These are phyloP conservation scores for Molorchus minor DNA, from an alignment of 2,888 invertebrate genomes.

Conservation along the genomic window DNA sequence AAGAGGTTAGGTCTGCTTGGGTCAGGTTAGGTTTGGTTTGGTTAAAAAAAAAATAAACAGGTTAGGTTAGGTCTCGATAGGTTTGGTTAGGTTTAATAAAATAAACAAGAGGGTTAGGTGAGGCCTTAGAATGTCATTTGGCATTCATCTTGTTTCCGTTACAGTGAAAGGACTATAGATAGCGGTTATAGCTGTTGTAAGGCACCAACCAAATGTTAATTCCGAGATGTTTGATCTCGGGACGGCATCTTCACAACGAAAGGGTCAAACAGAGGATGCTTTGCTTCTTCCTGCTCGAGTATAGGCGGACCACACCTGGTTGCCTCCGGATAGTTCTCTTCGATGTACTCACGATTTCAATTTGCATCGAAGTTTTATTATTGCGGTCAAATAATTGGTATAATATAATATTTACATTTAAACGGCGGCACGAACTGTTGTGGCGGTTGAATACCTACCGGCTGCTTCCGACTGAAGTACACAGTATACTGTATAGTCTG, in stretches of 20 bases:
- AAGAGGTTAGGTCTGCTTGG: too few relatives aligned
- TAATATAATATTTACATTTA: slow-evolving; percentile 51
- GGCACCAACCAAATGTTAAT: slow-evolving; percentile 42
- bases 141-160: too few relatives aligned
- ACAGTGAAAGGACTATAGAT: too few relatives aligned
- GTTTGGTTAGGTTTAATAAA: too few relatives aligned
- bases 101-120: too few relatives aligned
- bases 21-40: too few relatives aligned
- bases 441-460: slow-evolving; percentile 28
- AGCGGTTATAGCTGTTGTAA: slow-evolving; percentile 24
- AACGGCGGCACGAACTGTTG: slow-evolving; percentile 48
- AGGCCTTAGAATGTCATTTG: too few relatives aligned
- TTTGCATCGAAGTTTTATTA: slow-evolving; percentile 50
- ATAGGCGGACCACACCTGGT: slow-evolving; percentile 38
- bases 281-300: slow-evolving; percentile 29
- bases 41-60: too few relatives aligned
- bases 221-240: slow-evolving; percentile 26
- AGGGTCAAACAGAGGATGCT: slow-evolving; percentile 17
- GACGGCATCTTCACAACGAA: slow-evolving; percentile 24
- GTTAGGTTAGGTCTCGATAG: too few relatives aligned
- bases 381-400: slow-evolving; percentile 51
- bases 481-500: background rate
- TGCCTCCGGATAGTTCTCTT: background rate
- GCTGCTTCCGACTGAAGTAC: slow-evolving; percentile 8
- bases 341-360: slow-evolving; percentile 47